Base-by-base conservation (phyloP, 2,888 invertebrate genomes). In the Nemurella pictetii region DNA sequence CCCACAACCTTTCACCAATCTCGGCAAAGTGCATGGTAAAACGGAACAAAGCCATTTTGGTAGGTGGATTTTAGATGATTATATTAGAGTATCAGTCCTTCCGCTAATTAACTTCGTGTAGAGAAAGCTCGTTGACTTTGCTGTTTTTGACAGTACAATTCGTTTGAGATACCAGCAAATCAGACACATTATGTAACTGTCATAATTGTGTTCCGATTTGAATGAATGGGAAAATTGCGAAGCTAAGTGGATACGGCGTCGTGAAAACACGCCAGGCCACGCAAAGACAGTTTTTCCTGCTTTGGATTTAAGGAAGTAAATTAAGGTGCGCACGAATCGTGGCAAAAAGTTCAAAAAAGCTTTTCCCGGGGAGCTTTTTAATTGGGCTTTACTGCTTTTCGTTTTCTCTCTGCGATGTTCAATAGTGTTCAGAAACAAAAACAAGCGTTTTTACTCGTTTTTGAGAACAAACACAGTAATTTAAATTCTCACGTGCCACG, bases 61-160 rank as follows among this genome's bases (percentile, higher is more conserved):
- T 55, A 55, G 75, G 75, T 75, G 75, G 75, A 75, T 75, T 75
- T 75, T 75, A 75, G 75, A 75, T 75, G 75, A 75, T 75, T 75
- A 75, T 75, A 75, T 75, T 75, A 75, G 75, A 75, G 28, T 75
- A 75, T 75, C 75, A 75, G 75, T 7, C 75, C 75, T 75, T 75
- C 28, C 75, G 75, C 75, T 75, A 75, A 75, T 75, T 75, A 75
- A 75, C 75, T 75, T 75, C 5, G 55, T 55, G 55, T 3, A 55
- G 9, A 55, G 55, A 55, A 55, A 55, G 55, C 55, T 55, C 55
- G 55, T 55, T 55, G 55, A 55, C 55, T 55, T 55, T 55, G 20
- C 55, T 55, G 55, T 55, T 55, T 55, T 55, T 55, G 55, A 55
- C 55, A 20, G 55, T 7, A 20, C 35, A 12, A 20, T 20, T 55